Base-by-base conservation (phyloP, 2,797 vertebrate species). In the Synanceia verrucosa region DNA sequence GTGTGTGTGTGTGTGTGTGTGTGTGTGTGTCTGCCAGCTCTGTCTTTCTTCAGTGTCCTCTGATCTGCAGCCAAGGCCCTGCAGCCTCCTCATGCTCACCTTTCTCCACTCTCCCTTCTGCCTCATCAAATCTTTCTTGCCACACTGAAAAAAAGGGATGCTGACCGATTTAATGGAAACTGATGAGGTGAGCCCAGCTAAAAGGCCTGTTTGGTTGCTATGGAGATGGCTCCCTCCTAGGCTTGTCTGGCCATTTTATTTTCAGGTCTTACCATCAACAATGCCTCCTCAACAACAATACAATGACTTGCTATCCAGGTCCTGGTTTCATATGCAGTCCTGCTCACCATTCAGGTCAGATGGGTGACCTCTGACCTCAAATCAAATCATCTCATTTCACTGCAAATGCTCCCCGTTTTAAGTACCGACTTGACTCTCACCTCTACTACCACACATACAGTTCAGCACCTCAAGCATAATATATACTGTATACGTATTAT, bases 201-300 rank as follows among this genome's bases (percentile, higher is more conserved):
- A 4, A 56, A 9, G 41, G 37, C n/a, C n/a, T n/a, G n/a, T n/a
- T n/a, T n/a, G 64, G 91, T 90, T 88, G 79, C 86, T 63, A 89
- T 88, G 77, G 91, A 81, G 78, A 88, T 82, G 6, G 60, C 46
- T 77, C 73, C 47, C 59, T 76, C 44, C 9, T 55, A 79, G 78
- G 76, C n/a, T 65, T 68, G 70, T 68, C 67, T 46, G 76, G 78
- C 64, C 65, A 60, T 76, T 83, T 83, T 64, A 63, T 73, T 75
- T 11, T 63, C 26, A 28, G 33, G 37, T 83, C 70, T 76, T 47
- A 3, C 68, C 57, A 34, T 50, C 37, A 21, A 41, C n/a, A n/a
- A n/a, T n/a, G n/a, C n/a, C n/a, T n/a, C n/a, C n/a, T n/a, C n/a
- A n/a, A n/a, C 53, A 41, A 63, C 41, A 44, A 65, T 44, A 62